These are phyloP conservation scores for Plagodis pulveraria DNA, from an alignment of 2,888 invertebrate genomes.

Conservation along the genomic window DNA sequence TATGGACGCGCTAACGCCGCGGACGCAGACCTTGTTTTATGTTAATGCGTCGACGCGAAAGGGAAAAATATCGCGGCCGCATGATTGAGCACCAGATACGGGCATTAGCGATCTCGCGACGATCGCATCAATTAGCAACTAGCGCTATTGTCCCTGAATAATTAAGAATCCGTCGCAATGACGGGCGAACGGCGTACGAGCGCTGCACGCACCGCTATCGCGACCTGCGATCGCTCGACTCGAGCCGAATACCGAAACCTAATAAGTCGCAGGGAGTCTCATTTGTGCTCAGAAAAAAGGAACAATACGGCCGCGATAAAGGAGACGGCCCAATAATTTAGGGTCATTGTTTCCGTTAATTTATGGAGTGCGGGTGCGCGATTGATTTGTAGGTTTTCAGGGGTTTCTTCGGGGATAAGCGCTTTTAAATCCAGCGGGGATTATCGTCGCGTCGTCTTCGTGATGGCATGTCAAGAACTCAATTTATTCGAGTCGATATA, in stretches of 20 bases:
- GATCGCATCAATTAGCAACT: conserved; percentile 54
- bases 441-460: conserved; percentile 46
- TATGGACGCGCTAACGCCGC: conserved; percentile 66
- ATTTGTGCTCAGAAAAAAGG: conserved; percentile 81
- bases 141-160: conserved; percentile 71
- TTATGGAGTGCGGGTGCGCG: conserved; percentile 81
- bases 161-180: conserved; percentile 61
- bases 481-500: conserved; percentile 82
- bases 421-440: conserved; percentile 32
- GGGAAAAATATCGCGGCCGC: conserved; percentile 68
- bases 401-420: conserved; percentile 57
- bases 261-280: conserved; percentile 80
- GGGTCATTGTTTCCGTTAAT: conserved; percentile 84
- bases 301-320: conserved; percentile 76
- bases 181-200: conserved; percentile 10
- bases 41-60: conserved; percentile 76
- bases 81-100: conserved; percentile 76
- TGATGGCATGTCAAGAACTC: conserved; percentile 66
- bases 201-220: conserved; percentile 64
- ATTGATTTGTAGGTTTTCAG: conserved; percentile 81
- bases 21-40: conserved; percentile 80
- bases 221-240: conserved; percentile 68
- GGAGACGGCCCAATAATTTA: conserved; percentile 81
- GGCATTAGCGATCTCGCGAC: conserved; percentile 42
- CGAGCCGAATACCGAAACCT: conserved; percentile 75